Conservation (phyloP, 1,140 invertebrate species). For the Vollenhovia emeryi region DNA sequence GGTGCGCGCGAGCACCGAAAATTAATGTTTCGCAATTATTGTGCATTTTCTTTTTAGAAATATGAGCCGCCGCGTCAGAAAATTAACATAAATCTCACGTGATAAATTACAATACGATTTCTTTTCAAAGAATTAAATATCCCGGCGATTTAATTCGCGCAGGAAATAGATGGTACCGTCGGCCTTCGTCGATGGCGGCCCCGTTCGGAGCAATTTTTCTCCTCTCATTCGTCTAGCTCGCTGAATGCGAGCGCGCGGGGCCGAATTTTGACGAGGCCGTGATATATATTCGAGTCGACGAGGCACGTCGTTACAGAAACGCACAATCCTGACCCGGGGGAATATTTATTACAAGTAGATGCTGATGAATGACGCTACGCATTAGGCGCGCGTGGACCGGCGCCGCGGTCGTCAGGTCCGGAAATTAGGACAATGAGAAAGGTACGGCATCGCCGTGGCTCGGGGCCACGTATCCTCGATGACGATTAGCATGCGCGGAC, state of each 20-base stretch:
- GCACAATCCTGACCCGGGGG: constrained; percentile 47
- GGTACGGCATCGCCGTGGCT: neutral
- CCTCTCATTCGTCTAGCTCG: neutral
- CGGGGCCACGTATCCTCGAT: constrained; percentile 42
- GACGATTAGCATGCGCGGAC: constrained; percentile 59
- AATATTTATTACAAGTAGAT: constrained; percentile 66
- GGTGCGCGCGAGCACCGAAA: neutral
- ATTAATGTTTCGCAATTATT: neutral
- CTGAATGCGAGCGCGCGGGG: neutral
- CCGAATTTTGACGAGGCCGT: constrained; percentile 36
- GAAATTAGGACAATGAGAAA: constrained; percentile 66
- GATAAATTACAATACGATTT: constrained; percentile 8
- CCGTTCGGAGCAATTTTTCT: constrained; percentile 15
- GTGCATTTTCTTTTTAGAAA: neutral
- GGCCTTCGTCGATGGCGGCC: neutral
- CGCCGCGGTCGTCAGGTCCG: constrained; percentile 1
- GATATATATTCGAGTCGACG: constrained; percentile 38
- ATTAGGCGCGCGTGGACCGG: constrained; percentile 41
- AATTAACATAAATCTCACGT: neutral
- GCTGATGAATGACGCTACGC: constrained; percentile 59
- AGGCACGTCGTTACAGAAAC: constrained; percentile 57
- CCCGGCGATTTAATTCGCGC: constrained; percentile 15
- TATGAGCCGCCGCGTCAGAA: neutral
- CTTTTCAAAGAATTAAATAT: constrained; percentile 33
- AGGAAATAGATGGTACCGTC: neutral